phyloP scores from a whole-genome alignment of 2,888 invertebrate species.

The Oegoconia quadripuncta region DNA sequence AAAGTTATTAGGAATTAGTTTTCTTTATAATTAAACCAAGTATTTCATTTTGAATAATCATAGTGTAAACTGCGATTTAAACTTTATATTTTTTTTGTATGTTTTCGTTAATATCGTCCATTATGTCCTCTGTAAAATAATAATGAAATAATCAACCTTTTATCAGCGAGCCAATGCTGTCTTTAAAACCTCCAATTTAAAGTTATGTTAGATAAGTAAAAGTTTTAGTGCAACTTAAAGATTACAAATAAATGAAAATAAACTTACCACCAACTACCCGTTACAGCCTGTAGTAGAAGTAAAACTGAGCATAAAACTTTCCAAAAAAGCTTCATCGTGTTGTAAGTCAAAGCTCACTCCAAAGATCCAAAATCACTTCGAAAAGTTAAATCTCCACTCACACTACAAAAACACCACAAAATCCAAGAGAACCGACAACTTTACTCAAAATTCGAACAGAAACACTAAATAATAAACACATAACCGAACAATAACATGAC shows the following conservation, averaged over 20 bases:
- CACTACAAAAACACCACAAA: constrained; percentile 22
- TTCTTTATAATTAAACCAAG: too few species aligned
- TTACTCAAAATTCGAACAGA: constrained; percentile 31
- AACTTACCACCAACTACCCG: constrained; percentile 73
- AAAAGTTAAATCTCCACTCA: constrained; percentile 11
- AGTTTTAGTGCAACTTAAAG: too few species aligned
- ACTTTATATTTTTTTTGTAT: too few species aligned
- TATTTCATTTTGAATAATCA: too few species aligned
- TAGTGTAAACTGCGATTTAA: too few species aligned
- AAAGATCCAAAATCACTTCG: constrained; percentile 38
- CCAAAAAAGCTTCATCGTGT: constrained; percentile 67
- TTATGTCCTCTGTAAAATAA: too few species aligned
- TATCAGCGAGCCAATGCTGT: too few species aligned
- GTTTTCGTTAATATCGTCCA: too few species aligned
- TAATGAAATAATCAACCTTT: too few species aligned
- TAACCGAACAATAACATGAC: constrained; percentile 46
- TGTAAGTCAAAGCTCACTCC: constrained; percentile 41
- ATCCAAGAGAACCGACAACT: constrained; percentile 23
- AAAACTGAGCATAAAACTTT: constrained; percentile 58
- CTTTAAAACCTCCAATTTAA: too few species aligned
- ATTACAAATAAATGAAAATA: not conserved
- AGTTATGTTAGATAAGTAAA: too few species aligned
- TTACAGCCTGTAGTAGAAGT: constrained; percentile 54
- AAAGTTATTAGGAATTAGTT: too few species aligned
- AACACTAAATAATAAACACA: constrained; percentile 52